Base-by-base conservation (phyloP, 2,797 vertebrate species). In the Nasua narica region DNA sequence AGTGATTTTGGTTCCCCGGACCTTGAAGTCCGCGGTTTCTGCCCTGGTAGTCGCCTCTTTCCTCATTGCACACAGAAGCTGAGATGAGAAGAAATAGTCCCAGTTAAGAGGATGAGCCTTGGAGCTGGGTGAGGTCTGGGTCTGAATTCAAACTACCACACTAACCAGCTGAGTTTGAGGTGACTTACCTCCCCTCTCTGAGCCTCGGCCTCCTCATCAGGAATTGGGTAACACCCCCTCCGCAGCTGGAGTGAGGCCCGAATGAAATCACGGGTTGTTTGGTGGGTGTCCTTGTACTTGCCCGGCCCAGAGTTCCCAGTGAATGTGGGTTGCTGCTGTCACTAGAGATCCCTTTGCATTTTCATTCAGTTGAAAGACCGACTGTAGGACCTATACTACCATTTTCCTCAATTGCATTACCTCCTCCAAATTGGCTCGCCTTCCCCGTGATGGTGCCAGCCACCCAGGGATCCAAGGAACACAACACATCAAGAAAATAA, bases 191-290 rank as follows among this genome's bases (percentile, higher is more conserved):
- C 1, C 21, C 23, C 6, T 81, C 16, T 12, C 69, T 77, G 46
- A 19, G 65, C 23, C 6, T 8, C 50, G 29, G 21, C 21, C 3
- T 40, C 25, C 7, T 43, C 23, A 12, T 48, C 9, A 3, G 37
- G 10, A 46, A 67, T 48, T 7, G n/a, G 21, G 7, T 15, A 7
- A 19, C 1, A 14, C 27, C 1, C 0, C 2, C 5, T 72, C 37
- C 9, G 29, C 0, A 16, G 50, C 7, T 27, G 9, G 35, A 48
- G 27, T 52, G 48, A 12, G 50, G 25, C 32, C 83, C 7, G 9
- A 1, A 7, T 19, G 40, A 32, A 11, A 8, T 14, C n/a, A 2
- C 0, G 2, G 27, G 5, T 3, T 16, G 0, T 7, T 11, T 0
- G 1, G 56, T 32, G 37, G 67, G 16, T 6, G 0, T 14, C 69